Evolutionary conservation across 2,888 invertebrate species (phyloP).

Genomic region (Nomada ferruginata): DNA sequence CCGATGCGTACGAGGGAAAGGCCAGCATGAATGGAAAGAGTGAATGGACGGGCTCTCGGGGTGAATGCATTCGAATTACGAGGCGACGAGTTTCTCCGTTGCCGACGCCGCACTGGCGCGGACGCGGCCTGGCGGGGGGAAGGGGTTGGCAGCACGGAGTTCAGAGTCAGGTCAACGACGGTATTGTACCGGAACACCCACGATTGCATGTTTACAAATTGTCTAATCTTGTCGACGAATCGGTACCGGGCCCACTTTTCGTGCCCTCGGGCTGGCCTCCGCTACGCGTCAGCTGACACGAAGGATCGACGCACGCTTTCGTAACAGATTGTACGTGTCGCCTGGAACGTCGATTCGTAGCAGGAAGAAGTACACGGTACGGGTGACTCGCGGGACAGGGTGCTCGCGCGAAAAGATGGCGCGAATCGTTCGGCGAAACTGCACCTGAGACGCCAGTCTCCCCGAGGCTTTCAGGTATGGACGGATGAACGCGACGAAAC

Average conservation of each 20-base stretch:
- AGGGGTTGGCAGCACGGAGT: slow-evolving; percentile 49
- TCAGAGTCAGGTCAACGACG: slow-evolving; percentile 72
- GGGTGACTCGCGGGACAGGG: neutral
- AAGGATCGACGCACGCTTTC: slow-evolving; percentile 42
- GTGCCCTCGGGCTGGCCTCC: slow-evolving; percentile 54
- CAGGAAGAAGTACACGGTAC: neutral
- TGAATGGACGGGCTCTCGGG: slow-evolving; percentile 72
- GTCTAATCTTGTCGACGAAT: slow-evolving; percentile 77
- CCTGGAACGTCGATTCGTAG: neutral
- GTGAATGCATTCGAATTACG: slow-evolving; percentile 75
- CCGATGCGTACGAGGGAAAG: slow-evolving; percentile 64
- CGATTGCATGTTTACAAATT: slow-evolving; percentile 80
- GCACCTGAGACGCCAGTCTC: neutral
- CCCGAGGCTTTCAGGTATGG: slow-evolving; percentile 32
- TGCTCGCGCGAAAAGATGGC: neutral
- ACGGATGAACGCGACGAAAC: slow-evolving; percentile 81
- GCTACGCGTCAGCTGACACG: slow-evolving; percentile 21
- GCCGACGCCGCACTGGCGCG: neutral
- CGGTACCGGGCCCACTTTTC: slow-evolving; percentile 66
- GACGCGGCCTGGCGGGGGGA: slow-evolving; percentile 35
- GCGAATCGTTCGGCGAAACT: neutral
- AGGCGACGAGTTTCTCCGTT: slow-evolving; percentile 55
- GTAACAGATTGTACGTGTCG: neutral
- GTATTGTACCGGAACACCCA: slow-evolving; percentile 75
- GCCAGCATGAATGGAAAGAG: slow-evolving; percentile 72